Evolutionary conservation across 2,113 vertebrate genomes (phyloP).

Genomic region (Oncorhynchus keta): DNA sequence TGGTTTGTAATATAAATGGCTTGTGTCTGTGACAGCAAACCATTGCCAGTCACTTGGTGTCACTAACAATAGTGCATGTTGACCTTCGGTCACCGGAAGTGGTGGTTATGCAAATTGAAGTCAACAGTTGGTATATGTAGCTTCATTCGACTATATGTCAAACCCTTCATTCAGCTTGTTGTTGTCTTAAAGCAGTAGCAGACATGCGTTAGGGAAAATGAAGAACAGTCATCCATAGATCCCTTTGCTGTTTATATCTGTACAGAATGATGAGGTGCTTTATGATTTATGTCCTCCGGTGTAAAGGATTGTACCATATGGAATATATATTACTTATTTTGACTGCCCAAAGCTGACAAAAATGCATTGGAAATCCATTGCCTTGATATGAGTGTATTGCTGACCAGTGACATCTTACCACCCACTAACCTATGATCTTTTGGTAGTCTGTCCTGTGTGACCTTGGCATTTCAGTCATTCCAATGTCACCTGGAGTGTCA

Average conservation of each 20-base stretch:
- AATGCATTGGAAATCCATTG: constrained; percentile 29
- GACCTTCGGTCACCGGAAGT: constrained; percentile 11
- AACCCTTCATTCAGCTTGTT: background rate
- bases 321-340: background rate
- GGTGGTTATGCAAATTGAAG: constrained; percentile 23
- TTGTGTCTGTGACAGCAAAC: background rate
- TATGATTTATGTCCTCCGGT: constrained; percentile 40
- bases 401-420: constrained; percentile 29
- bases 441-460: constrained; percentile 29
- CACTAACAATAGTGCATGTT: background rate
- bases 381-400: constrained; percentile 33
- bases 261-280: constrained; percentile 48
- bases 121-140: background rate
- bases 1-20: background rate
- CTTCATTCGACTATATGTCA: background rate
- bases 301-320: constrained; percentile 40
- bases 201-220: constrained; percentile 20
- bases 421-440: constrained; percentile 22
- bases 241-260: constrained; percentile 39
- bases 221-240: constrained; percentile 21
- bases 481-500: constrained; percentile 23
- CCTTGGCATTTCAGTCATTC: constrained; percentile 31
- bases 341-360: constrained; percentile 15
- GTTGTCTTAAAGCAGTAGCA: constrained; percentile 2
- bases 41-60: background rate